A percentile compares a stretch with the other conserved stretches of the same genome.
Evolutionary conservation across 2,797 vertebrate genomes (phyloP).

Genomic region (Delichon dasypus): DNA sequence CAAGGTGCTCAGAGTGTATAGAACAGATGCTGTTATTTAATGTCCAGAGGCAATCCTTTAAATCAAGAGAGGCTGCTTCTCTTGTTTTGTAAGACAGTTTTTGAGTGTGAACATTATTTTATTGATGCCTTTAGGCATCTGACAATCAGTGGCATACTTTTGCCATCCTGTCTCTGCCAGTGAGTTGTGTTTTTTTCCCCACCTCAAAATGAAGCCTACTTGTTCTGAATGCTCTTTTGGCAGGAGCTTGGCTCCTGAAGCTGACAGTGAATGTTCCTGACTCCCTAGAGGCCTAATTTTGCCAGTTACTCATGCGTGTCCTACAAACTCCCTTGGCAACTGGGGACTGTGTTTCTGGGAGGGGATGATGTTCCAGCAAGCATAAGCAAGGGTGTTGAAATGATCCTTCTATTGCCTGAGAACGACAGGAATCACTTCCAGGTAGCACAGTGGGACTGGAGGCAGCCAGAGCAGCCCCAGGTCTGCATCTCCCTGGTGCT

Average conservation of each 20-base stretch:
- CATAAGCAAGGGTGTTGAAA: fast-evolving
- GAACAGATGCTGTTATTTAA: neutral
- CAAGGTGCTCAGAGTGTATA: neutral
- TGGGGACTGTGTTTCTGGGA: neutral
- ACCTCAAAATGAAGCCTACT: neutral
- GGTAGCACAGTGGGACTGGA: neutral
- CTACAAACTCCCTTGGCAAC: neutral
- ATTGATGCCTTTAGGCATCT: neutral
- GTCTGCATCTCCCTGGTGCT: neutral
- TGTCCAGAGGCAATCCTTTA: neutral
- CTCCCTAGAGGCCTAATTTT: neutral
- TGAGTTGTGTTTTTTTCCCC: neutral
- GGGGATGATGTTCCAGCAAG: neutral
- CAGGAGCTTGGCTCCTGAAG: neutral
- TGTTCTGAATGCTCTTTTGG: neutral
- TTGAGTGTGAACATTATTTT: neutral
- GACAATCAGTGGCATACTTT: neutral
- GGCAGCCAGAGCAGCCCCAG: neutral
- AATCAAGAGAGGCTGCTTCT: neutral
- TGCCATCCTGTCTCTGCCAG: neutral
- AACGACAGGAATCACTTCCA: neutral
- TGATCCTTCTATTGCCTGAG: neutral
- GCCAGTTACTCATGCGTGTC: fast-evolving
- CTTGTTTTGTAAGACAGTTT: neutral
- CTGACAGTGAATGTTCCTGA: neutral